Evolutionary conservation across 2,113 vertebrate species (phyloP), one percentile per base, ranked within the genome.

Genomic region (Burhinus bistriatus): DNA sequence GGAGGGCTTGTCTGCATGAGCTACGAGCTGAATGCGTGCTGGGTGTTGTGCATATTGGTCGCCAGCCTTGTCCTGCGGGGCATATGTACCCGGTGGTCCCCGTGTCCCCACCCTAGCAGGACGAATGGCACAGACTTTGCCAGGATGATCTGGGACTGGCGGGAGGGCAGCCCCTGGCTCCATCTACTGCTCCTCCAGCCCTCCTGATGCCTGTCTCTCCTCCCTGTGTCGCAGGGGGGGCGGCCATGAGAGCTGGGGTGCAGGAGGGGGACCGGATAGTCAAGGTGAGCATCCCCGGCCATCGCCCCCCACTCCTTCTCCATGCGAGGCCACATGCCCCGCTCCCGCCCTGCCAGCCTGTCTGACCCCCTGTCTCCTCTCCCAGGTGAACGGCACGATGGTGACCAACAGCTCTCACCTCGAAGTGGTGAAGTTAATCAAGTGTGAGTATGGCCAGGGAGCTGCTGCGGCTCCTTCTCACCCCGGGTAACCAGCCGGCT

Each of bases 261-360:
- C 99, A 99, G n/a, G 99, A 99, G 79, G 99, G 99, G 3, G 99
- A 99, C 95, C 95, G 99, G 2, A 99, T 99, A 90, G 99, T 99
- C 95, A 99, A 99, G 98, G 99, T 99, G 73, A 97, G 98, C 75
- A 6, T 13, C 23, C 22, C 25, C 1, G 22, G 49, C 49, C 12
- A 1, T 27, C 2, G 0, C 6, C 65, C 30, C 13, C 6, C 3
- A 36, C 59, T 3, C 18, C 57, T 15, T 14, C 27, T 25, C 54
- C 5, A 1, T 1, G 4, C 0, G 4, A 30, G 36, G 64, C 42
- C 6, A 1, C 1, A 2, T 1, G 2, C 26, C n/a, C 64, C 3
- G 11, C 23, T 51, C 15, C 13, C 51, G 32, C 4, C 57, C 25
- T 4, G 0, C 30, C 23, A 30, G 14, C 66, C 19, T 6, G 7